A percentile compares a stretch with the other conserved stretches of the same genome.
Evolutionary conservation across 2,888 invertebrate genomes (phyloP).

Genomic region (Euplexia lucipara): DNA sequence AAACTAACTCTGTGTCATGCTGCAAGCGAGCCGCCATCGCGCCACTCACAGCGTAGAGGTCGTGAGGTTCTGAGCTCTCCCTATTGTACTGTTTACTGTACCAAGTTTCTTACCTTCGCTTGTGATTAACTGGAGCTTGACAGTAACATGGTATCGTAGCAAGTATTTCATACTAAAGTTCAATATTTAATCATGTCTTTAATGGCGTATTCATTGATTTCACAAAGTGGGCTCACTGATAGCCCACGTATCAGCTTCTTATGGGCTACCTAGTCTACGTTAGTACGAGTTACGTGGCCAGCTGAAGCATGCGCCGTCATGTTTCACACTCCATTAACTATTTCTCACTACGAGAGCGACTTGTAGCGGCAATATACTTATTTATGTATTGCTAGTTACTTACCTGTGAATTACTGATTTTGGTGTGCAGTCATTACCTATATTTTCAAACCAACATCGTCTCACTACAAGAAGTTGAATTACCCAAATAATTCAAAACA

Average conservation of each 20-base stretch:
- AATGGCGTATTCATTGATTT: slow-evolving; percentile 8
- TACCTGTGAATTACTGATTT: slow-evolving; percentile 2
- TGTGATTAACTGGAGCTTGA: no score
- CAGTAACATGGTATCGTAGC: no score
- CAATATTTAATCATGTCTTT: slow-evolving; percentile 6
- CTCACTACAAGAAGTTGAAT: neutral
- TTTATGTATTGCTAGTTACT: slow-evolving; percentile 24
- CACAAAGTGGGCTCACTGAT: slow-evolving; percentile 16
- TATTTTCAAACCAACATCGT: neutral
- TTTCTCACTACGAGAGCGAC: slow-evolving; percentile 22
- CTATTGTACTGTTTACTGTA: no score
- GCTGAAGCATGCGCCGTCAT: slow-evolving; percentile 12
- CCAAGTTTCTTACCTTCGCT: no score
- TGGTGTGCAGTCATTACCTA: neutral
- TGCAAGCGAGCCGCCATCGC: no score
- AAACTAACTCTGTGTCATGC: no score
- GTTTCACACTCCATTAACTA: slow-evolving; percentile 47
- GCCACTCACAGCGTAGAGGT: no score
- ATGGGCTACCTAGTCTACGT: no score
- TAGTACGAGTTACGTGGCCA: no score
- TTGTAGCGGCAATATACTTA: slow-evolving; percentile 10
- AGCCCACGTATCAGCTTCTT: neutral
- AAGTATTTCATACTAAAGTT: no score
- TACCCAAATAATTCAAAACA: neutral
- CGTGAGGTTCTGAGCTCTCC: no score